These are phyloP conservation scores for Mycalesis mineus DNA, from an alignment of 2,888 invertebrate species.

Conservation along the genomic window DNA sequence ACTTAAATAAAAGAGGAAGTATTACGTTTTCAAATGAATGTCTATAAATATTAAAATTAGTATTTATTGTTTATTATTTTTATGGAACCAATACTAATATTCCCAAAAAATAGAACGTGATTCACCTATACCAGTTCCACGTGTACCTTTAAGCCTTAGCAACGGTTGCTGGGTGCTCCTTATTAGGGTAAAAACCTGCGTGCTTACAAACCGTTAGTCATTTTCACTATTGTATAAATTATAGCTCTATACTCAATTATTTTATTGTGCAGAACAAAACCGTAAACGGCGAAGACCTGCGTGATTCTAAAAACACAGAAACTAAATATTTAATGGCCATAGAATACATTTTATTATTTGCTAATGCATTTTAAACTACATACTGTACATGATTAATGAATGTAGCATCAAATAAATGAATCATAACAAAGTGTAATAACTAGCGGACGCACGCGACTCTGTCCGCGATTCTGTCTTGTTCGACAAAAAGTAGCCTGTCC, in stretches of 20 bases:
- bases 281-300: conserved; percentile 38
- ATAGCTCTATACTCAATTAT: conserved; percentile 65
- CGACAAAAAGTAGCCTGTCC: too few species aligned
- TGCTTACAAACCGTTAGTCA: conserved; percentile 65
- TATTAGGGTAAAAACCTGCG: conserved; percentile 69
- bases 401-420: too few species aligned
- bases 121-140: neutral
- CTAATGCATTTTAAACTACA: neutral
- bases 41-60: too few species aligned
- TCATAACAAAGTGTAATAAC: too few species aligned
- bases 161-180: conserved; percentile 33
- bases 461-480: too few species aligned
- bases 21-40: too few species aligned
- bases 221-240: conserved; percentile 71
- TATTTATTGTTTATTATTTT: too few species aligned
- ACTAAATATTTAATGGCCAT: neutral
- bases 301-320: conserved; percentile 47
- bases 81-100: too few species aligned
- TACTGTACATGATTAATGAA: neutral
- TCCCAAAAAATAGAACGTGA: too few species aligned
- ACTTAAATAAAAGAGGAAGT: too few species aligned
- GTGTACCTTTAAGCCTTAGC: neutral
- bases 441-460: too few species aligned
- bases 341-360: neutral
- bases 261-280: conserved; percentile 49